These are phyloP conservation scores for Phalanger gymnotis DNA, from an alignment of 2,797 vertebrate genomes.

Conservation along the genomic window DNA sequence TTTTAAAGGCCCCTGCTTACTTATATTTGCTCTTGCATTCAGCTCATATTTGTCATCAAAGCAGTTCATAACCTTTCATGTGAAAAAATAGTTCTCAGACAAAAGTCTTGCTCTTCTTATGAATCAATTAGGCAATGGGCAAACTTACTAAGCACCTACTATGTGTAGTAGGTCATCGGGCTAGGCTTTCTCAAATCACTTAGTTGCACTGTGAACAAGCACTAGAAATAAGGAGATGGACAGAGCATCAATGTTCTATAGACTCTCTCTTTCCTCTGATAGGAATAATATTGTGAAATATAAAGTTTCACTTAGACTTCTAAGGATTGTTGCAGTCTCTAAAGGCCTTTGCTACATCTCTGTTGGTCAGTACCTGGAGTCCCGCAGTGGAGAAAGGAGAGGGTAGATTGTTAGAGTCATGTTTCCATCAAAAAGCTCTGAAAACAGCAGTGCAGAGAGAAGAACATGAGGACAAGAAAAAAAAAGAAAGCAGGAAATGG, in stretches of 20 bases:
- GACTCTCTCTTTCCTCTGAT: not conserved
- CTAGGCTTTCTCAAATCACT: not conserved
- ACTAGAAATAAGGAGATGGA: not conserved
- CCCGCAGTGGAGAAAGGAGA: not conserved
- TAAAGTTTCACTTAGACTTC: not conserved
- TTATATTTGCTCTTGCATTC: not conserved
- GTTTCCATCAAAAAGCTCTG: not conserved
- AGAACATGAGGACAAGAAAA: not conserved
- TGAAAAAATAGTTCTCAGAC: not conserved
- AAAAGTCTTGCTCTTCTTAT: not conserved
- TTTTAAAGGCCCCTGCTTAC: not conserved
- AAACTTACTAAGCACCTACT: not conserved
- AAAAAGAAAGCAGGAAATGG: no score
- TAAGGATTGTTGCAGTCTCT: not conserved
- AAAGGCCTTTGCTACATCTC: not conserved
- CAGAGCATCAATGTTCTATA: not conserved
- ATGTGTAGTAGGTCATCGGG: not conserved
- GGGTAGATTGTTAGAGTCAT: not conserved
- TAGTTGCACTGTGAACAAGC: not conserved
- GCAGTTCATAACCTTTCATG: not conserved
- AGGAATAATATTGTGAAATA: not conserved
- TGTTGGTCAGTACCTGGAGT: not conserved
- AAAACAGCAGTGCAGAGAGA: not conserved
- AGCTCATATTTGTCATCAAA: not conserved
- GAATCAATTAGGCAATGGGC: not conserved